phyloP scores from a whole-genome alignment of 2,113 vertebrate genomes.

The Sialia sialis region DNA sequence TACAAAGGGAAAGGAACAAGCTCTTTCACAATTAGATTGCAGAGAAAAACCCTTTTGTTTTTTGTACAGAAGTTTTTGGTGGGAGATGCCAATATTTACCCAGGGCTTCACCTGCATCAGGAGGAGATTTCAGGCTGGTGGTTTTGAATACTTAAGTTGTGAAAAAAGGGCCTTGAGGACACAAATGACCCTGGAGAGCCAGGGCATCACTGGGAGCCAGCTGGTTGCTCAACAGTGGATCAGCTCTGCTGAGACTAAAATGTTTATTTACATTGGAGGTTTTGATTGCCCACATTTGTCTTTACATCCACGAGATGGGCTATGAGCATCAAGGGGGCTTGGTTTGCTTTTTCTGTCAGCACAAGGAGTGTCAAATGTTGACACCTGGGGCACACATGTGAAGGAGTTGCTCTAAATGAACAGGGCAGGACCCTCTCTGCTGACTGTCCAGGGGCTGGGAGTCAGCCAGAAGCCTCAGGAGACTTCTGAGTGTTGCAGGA shows the following conservation, averaged over 20 bases:
- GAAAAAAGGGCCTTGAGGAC: neutral
- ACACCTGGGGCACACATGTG: neutral
- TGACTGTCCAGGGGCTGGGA: neutral
- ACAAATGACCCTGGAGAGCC: neutral
- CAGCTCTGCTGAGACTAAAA: neutral
- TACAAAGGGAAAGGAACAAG: neutral
- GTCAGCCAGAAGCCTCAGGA: neutral
- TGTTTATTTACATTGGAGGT: neutral
- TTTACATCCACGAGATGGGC: neutral
- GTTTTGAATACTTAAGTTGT: neutral
- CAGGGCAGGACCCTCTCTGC: neutral
- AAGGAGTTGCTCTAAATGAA: neutral
- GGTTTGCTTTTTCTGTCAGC: neutral
- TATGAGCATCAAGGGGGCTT: neutral
- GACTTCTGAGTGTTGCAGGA: neutral
- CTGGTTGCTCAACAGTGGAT: neutral
- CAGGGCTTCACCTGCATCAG: neutral
- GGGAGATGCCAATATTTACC: constrained; percentile 23
- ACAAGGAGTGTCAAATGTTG: neutral
- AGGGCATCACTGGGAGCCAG: accelerated
- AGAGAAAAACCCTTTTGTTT: neutral
- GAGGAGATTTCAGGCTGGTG: neutral
- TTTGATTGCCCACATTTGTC: neutral
- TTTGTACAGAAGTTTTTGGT: neutral
- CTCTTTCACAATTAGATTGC: constrained; percentile 16